A percentile compares a stretch with the other conserved stretches of the same genome.
Conservation (phyloP, 2,888 invertebrate species). For the Theretra japonica region DNA sequence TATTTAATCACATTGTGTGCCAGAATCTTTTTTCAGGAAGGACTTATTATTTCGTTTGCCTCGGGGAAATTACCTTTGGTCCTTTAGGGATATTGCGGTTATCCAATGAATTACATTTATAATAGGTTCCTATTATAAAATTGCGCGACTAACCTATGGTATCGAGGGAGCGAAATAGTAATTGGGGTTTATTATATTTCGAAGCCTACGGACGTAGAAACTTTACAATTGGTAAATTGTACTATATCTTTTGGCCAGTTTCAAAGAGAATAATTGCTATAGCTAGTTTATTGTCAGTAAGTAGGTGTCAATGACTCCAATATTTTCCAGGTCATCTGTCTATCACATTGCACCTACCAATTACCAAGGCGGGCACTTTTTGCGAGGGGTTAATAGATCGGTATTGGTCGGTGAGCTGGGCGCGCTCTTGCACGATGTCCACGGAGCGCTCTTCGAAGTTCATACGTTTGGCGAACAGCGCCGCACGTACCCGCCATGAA, state of each 20-base stretch:
- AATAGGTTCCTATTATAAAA: slow-evolving; percentile 1
- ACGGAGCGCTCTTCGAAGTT: slow-evolving; percentile 65
- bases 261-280: no score
- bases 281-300: neutral
- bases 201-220: neutral
- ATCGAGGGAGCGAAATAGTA: neutral
- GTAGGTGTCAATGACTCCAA: neutral
- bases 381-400: slow-evolving; percentile 72
- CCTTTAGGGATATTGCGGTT: slow-evolving; percentile 47
- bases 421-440: slow-evolving; percentile 63
- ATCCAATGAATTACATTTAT: slow-evolving; percentile 20
- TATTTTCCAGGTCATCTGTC: neutral
- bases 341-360: slow-evolving; percentile 60
- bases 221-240: neutral
- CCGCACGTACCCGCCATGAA: slow-evolving; percentile 84
- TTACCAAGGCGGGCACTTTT: slow-evolving; percentile 74
- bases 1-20: slow-evolving; percentile 52
- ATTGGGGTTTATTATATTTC: neutral
- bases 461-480: slow-evolving; percentile 66
- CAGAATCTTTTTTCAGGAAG: slow-evolving; percentile 50
- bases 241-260: neutral
- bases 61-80: slow-evolving; percentile 56
- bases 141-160: neutral
- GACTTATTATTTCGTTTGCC: slow-evolving; percentile 54
- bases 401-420: slow-evolving; percentile 64